Conservation (phyloP, 2,888 invertebrate genomes). For the Caenorhabditis angaria region DNA sequence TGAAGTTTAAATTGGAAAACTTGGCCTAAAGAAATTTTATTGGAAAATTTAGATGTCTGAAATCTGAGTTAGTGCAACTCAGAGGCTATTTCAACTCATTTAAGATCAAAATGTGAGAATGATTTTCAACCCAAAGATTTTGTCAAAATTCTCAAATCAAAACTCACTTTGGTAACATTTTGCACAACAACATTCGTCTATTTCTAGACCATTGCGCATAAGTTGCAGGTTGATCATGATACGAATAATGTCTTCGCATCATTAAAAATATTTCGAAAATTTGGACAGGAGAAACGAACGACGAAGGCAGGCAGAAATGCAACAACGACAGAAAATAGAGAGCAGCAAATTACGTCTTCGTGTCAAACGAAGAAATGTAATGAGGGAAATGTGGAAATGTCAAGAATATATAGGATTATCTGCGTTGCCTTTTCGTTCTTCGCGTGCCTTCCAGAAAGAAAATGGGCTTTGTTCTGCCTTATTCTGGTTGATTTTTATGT, state of each 20-base stretch:
- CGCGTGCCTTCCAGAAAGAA: neutral
- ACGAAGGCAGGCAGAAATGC: slow-evolving; percentile 5
- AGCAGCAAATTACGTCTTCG: slow-evolving; percentile 6
- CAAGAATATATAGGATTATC: neutral
- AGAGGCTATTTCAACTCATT: too few relatives aligned
- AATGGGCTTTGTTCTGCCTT: neutral
- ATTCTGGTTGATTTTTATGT: too few relatives aligned
- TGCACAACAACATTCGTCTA: slow-evolving; percentile 46
- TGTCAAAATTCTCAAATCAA: neutral
- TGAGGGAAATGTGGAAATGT: neutral
- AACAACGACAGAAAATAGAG: slow-evolving; percentile 12
- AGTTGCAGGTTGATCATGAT: slow-evolving; percentile 40
- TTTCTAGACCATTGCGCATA: slow-evolving; percentile 46
- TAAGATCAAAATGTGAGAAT: too few relatives aligned
- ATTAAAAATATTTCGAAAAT: slow-evolving; percentile 5
- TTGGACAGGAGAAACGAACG: slow-evolving; percentile 4
- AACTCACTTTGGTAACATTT: slow-evolving; percentile 49
- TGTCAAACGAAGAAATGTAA: neutral
- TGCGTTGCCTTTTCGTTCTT: neutral
- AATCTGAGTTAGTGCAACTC: too few relatives aligned
- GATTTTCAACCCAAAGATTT: neutral
- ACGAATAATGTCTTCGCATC: slow-evolving; percentile 43
- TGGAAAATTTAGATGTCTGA: too few relatives aligned
- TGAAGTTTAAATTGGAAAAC: neutral
- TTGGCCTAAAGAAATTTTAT: too few relatives aligned